Conservation (phyloP, 2,888 invertebrate genomes). For the Thecophora atra region DNA sequence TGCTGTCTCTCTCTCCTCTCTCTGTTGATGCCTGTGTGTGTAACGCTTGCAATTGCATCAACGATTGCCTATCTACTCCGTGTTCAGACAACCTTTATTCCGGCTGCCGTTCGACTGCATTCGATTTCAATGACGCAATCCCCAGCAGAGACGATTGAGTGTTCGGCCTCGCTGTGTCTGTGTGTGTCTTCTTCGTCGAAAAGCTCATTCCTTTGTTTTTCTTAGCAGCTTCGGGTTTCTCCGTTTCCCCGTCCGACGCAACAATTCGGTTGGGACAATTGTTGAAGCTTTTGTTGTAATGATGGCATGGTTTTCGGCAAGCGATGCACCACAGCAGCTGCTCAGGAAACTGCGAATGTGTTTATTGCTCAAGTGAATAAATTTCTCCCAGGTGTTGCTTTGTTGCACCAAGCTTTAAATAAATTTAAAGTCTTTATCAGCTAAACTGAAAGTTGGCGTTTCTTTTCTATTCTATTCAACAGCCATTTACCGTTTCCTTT, state of each 20-base stretch:
- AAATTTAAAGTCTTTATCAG: no score
- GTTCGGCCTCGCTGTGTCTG: background rate
- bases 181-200: slow-evolving; percentile 21
- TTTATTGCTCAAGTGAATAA: background rate
- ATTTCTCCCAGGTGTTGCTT: no score
- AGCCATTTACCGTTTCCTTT: no score
- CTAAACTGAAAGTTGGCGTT: no score
- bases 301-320: background rate
- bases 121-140: no score
- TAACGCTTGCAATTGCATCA: background rate
- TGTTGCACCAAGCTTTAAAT: no score
- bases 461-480: no score
- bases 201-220: slow-evolving; percentile 31
- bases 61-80: background rate
- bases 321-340: background rate
- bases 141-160: slow-evolving; percentile 18
- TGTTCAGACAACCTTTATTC: background rate
- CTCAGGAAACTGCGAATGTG: background rate
- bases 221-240: background rate
- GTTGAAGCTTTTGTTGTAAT: background rate
- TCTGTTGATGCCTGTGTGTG: background rate
- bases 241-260: background rate
- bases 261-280: background rate
- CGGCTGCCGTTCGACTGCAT: background rate
- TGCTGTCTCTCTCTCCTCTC: background rate